These are phyloP conservation scores for Willisornis vidua DNA, from an alignment of 2,113 vertebrate genomes.

Conservation along the genomic window DNA sequence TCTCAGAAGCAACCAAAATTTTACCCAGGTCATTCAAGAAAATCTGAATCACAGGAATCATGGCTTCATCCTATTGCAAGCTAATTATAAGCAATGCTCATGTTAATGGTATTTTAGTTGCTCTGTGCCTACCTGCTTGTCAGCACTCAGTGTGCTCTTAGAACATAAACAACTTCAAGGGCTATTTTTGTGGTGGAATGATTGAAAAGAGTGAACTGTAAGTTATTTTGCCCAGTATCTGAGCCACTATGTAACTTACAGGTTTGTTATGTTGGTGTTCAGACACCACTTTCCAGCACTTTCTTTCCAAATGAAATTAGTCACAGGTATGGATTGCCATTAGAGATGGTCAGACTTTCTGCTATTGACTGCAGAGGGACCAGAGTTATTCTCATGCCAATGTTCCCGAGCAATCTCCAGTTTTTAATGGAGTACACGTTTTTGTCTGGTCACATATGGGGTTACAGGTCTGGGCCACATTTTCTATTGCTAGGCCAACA, in stretches of 20 bases:
- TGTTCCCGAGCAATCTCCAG: neutral
- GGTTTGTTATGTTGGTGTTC: neutral
- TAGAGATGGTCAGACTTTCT: neutral
- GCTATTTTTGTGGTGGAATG: neutral
- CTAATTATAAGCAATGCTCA: neutral
- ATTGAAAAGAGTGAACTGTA: neutral
- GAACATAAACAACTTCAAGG: neutral
- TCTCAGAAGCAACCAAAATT: neutral
- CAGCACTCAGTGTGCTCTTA: neutral
- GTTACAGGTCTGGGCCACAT: neutral
- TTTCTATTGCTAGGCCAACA: neutral
- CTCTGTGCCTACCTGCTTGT: neutral
- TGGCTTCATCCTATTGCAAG: neutral
- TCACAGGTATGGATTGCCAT: constrained; percentile 13
- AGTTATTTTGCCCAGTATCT: neutral
- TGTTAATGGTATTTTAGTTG: neutral
- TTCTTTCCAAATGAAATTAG: constrained; percentile 14
- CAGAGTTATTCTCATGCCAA: neutral
- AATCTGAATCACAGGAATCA: neutral
- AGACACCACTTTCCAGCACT: neutral
- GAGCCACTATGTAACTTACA: neutral
- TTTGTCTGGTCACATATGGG: neutral
- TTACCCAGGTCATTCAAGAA: neutral
- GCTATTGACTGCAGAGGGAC: neutral
- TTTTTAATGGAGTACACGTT: neutral